Evolutionary conservation across 1,140 invertebrate genomes (phyloP).

Genomic region (Hypsibius dujardini): DNA sequence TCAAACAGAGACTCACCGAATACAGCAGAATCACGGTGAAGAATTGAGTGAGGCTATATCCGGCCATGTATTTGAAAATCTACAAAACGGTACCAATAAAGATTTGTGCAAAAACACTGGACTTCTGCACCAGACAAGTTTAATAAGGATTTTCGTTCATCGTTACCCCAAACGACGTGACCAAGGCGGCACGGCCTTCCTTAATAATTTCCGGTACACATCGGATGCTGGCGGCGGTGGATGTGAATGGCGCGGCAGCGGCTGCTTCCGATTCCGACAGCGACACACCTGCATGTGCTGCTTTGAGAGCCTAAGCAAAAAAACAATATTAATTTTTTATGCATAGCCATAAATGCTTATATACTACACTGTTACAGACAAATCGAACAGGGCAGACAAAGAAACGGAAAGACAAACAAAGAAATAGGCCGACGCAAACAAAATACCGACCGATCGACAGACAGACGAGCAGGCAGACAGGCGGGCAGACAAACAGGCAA

Average conservation of each 20-base stretch:
- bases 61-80: constrained; percentile 44
- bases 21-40: constrained; percentile 39
- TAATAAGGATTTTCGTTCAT: background rate
- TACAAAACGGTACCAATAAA: background rate
- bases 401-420: too few species aligned
- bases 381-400: too few species aligned
- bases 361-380: too few species aligned
- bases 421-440: too few species aligned
- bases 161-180: constrained; percentile 38
- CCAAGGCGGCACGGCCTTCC: constrained; percentile 41
- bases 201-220: constrained; percentile 38
- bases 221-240: constrained; percentile 36
- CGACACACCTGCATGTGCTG: constrained; percentile 39
- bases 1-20: constrained; percentile 24
- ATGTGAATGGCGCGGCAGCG: constrained; percentile 45
- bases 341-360: too few species aligned
- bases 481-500: too few species aligned
- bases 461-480: too few species aligned
- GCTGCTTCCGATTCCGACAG: constrained; percentile 40
- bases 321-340: background rate
- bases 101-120: background rate
- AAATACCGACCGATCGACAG: too few species aligned
- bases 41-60: constrained; percentile 42
- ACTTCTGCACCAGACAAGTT: background rate
- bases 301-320: constrained; percentile 33